Base-by-base conservation (phyloP, 2,888 invertebrate genomes). In the Bembecia ichneumoniformis region DNA sequence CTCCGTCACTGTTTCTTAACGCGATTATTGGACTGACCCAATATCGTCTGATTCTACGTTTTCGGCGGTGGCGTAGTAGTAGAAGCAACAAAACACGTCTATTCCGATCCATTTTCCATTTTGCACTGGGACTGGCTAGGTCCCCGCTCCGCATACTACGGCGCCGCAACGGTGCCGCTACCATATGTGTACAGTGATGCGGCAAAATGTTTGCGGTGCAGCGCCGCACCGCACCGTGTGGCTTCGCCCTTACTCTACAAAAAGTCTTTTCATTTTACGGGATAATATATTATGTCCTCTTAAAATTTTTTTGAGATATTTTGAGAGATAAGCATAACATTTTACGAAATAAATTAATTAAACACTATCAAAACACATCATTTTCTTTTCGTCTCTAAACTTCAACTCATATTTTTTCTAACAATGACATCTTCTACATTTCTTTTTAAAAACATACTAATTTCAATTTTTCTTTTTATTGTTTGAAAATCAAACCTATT, bases 1-100 rank as follows among this genome's bases (percentile, higher is more conserved):
- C 5, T 35, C 35, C 35, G 10, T 35, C 35, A 10, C 35, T 35
- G 10, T 35, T 35, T 10, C 35, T 35, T 35, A 35, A 35, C 10
- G 35, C 35, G 10, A 35, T 35, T 35, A 35, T 7, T 4, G 35
- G 35, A 35, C 48, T 36, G 48, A 54, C 48, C 53, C 55, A 55
- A 52, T 49, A 46, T 53, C 56, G 49, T 52, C n/a, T 35, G 43
- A 10, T 53, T 52, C 49, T 52, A 49, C 52, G 54, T 51, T 49
- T 48, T 47, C 54, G 54, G 16, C 53, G 55, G 49, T 55, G 56
- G 47, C 56, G 56, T 35, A 54, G 44, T 55, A 56, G 40, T 53
- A 55, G 17, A 9, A 47, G 36, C 56, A 56, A 20, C 52, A 53
- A 9, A 28, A 55, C 40, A 56, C 55, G 53, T 55, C 43, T 56